Evolutionary conservation across 2,113 vertebrate genomes (phyloP).

Genomic region (Dendropsophus ebraccatus): DNA sequence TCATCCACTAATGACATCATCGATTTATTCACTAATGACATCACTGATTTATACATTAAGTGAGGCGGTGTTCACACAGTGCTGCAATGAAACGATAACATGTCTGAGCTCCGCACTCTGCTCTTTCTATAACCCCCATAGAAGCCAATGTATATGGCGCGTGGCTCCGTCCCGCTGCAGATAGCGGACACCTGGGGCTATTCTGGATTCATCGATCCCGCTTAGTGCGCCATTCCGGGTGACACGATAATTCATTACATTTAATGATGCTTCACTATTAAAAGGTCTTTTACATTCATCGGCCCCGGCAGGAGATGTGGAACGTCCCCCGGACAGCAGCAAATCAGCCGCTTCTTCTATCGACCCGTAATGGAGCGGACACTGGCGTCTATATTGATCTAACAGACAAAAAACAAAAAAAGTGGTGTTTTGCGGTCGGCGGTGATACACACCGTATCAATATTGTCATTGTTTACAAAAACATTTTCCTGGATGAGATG

Average conservation of each 20-base stretch:
- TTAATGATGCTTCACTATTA: constrained; percentile 32
- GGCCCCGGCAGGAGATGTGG: background rate
- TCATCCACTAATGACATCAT: no score
- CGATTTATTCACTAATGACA: no score
- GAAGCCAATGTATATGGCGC: background rate
- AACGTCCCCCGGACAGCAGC: background rate
- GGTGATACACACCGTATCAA: background rate
- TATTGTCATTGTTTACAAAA: background rate
- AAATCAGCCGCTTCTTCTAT: background rate
- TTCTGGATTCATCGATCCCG: background rate
- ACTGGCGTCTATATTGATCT: background rate
- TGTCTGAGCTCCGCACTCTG: no score
- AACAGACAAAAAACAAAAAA: background rate
- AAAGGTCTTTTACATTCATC: constrained; percentile 17
- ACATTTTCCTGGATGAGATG: background rate
- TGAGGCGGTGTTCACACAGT: no score
- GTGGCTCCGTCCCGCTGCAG: background rate
- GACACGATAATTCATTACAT: constrained; percentile 32
- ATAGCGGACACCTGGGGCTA: background rate
- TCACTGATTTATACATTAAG: no score
- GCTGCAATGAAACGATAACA: no score
- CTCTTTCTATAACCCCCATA: no score
- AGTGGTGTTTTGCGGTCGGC: background rate
- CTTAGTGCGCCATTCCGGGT: background rate
- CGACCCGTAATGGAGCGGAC: background rate